phyloP scores from a whole-genome alignment of 2,888 invertebrate genomes.

The Poecilobothrus nobilitatus region DNA sequence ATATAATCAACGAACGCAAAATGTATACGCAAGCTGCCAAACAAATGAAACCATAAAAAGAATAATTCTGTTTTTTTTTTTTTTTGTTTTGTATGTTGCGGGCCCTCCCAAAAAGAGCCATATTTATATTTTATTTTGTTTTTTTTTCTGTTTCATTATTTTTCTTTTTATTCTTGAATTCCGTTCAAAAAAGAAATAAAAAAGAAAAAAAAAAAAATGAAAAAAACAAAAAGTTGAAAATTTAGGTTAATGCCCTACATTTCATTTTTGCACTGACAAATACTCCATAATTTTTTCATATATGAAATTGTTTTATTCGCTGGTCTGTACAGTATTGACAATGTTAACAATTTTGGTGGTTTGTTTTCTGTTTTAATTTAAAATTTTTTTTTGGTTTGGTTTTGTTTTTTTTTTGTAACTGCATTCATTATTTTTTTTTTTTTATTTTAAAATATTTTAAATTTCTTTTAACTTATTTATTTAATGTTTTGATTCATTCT shows the following conservation, averaged over 20 bases:
- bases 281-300: background rate
- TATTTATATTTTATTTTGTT: background rate
- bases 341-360: background rate
- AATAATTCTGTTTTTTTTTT: background rate
- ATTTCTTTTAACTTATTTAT: too few species aligned
- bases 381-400: too few species aligned
- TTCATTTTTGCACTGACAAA: background rate
- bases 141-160: background rate
- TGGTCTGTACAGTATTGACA: background rate
- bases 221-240: background rate
- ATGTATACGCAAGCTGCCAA: background rate
- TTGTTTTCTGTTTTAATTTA: too few species aligned
- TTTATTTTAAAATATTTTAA: too few species aligned
- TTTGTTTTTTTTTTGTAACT: too few species aligned
- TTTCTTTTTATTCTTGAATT: background rate
- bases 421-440: too few species aligned
- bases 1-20: background rate
- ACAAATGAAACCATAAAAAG: background rate
- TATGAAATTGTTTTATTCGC: too few species aligned
- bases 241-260: background rate
- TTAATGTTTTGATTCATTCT: too few species aligned
- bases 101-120: background rate
- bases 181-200: too few species aligned
- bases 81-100: background rate
- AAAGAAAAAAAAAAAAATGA: too few species aligned